Conservation (phyloP, 2,113 vertebrate genomes). For the Centropus unirufus region DNA sequence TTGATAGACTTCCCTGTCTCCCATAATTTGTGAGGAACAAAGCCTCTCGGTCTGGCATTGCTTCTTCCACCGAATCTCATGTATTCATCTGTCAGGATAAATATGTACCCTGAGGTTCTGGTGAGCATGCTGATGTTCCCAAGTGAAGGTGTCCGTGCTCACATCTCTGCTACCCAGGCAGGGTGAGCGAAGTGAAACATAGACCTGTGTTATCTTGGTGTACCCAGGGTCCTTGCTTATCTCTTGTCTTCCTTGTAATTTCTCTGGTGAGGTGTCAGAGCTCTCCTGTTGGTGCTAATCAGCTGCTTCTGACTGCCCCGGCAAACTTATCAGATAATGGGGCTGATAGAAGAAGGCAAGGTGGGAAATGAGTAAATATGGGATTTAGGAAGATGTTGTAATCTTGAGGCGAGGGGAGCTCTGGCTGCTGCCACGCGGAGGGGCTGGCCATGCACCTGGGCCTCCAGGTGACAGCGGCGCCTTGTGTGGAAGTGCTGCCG, state of each 20-base stretch:
- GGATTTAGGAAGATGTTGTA: not conserved
- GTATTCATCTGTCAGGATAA: not conserved
- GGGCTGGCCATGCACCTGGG: no score
- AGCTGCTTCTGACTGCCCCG: not conserved
- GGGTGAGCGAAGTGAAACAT: not conserved
- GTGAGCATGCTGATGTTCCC: not conserved
- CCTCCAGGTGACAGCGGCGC: not conserved
- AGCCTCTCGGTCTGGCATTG: not conserved
- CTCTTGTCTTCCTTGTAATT: not conserved
- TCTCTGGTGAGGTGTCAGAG: not conserved
- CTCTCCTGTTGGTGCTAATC: not conserved
- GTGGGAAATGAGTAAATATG: not conserved
- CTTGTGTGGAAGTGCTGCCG: not conserved
- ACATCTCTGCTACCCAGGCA: not conserved
- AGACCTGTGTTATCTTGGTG: not conserved
- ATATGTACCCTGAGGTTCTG: not conserved
- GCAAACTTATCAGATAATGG: not conserved
- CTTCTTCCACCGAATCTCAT: not conserved
- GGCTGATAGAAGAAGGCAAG: not conserved
- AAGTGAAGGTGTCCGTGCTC: fast-evolving
- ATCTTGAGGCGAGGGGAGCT: not conserved
- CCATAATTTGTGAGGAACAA: not conserved
- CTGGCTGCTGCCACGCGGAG: not conserved
- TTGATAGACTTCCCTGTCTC: not conserved
- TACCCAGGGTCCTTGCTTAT: not conserved